Evolutionary conservation across 2,888 invertebrate species (phyloP).

Genomic region (Oasisia sp.): DNA sequence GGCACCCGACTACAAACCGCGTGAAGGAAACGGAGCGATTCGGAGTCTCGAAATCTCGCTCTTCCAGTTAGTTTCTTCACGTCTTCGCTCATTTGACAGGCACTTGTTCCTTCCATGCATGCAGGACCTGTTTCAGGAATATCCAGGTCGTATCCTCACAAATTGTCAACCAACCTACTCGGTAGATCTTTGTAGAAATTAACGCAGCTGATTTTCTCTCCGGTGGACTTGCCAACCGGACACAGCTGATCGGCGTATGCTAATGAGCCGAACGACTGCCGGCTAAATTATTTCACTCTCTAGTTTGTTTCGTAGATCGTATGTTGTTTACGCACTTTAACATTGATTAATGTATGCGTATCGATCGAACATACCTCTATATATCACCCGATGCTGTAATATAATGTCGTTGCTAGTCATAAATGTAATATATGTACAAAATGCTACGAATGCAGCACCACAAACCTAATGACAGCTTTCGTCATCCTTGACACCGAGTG

Average conservation of each 20-base stretch:
- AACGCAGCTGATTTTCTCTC: background rate
- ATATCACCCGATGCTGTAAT: background rate
- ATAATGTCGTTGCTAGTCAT: background rate
- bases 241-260: slow-evolving; percentile 17
- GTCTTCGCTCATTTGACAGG: slow-evolving; percentile 17
- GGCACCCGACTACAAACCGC: slow-evolving; percentile 45
- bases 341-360: background rate
- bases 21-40: slow-evolving; percentile 48
- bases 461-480: background rate
- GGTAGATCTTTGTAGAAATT: background rate
- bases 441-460: slow-evolving; percentile 17
- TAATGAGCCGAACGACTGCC: slow-evolving; percentile 17
- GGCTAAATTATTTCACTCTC: slow-evolving; percentile 17
- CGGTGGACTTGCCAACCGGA: background rate
- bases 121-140: background rate
- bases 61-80: background rate
- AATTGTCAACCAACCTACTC: background rate
- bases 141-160: background rate
- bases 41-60: slow-evolving; percentile 40
- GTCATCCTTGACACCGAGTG: slow-evolving; percentile 13
- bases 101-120: slow-evolving; percentile 12
- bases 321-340: slow-evolving; percentile 11
- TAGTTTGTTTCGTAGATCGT: background rate
- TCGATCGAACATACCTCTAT: background rate
- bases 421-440: background rate